phyloP scores from a whole-genome alignment of 1,140 invertebrate species.

The Bacillus rossius region DNA sequence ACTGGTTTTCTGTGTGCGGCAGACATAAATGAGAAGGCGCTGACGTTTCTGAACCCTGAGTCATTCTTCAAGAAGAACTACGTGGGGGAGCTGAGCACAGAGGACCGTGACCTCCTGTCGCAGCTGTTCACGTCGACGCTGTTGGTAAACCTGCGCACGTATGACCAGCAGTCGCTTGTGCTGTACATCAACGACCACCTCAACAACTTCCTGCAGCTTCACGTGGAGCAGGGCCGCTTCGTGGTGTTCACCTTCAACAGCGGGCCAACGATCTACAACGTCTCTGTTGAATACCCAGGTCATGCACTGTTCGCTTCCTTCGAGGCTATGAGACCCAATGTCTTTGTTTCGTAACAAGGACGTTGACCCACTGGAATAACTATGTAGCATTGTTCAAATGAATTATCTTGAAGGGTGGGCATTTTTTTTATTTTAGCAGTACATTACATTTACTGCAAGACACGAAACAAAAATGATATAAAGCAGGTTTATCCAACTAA shows the following conservation, averaged over 20 bases:
- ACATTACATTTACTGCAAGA: too few species aligned
- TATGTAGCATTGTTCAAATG: too few species aligned
- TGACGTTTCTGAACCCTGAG: constrained; percentile 79
- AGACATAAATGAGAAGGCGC: constrained; percentile 86
- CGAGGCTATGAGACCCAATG: too few species aligned
- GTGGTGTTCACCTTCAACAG: constrained; percentile 82
- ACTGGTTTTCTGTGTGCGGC: constrained; percentile 7
- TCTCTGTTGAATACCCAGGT: constrained; percentile 64
- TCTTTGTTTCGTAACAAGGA: too few species aligned
- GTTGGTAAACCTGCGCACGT: constrained; percentile 81
- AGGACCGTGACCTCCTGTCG: constrained; percentile 58
- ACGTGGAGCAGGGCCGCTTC: constrained; percentile 66
- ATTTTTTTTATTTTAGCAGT: too few species aligned
- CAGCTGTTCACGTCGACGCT: constrained; percentile 72
- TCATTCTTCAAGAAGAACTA: constrained; percentile 76
- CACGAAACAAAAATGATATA: too few species aligned
- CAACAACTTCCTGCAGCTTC: constrained; percentile 90
- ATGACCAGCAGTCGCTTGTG: constrained; percentile 73
- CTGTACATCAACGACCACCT: constrained; percentile 89
- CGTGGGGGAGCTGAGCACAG: constrained; percentile 51
- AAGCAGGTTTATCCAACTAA: too few species aligned
- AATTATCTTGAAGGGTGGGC: too few species aligned
- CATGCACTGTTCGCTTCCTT: too few species aligned
- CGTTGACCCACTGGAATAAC: too few species aligned
- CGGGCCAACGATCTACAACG: constrained; percentile 70